These are phyloP conservation scores for Thysanoteuthis rhombus DNA, from an alignment of 2,888 invertebrate genomes.

Conservation along the genomic window DNA sequence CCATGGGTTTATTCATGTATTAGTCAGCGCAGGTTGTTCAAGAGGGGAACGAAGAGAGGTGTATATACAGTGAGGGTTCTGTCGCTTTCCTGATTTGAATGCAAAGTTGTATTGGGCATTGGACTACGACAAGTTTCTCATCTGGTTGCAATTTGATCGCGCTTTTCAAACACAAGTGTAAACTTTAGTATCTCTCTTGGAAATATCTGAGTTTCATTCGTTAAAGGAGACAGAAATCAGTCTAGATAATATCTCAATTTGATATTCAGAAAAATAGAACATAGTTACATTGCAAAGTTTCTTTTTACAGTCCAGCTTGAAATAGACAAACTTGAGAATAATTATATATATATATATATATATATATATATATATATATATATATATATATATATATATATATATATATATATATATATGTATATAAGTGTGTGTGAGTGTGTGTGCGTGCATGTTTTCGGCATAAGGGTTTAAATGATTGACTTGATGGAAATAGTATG, in stretches of 20 bases:
- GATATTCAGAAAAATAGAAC: not conserved
- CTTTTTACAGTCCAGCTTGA: not conserved
- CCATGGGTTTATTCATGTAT: not conserved
- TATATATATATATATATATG: constrained; percentile 19
- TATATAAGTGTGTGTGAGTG: not conserved
- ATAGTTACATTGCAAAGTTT: not conserved
- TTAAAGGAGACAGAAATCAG: not conserved
- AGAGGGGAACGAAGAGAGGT: too few relatives aligned
- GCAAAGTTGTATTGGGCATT: not conserved
- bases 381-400: constrained; percentile 23
- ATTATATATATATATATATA: not conserved
- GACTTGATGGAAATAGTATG: too few relatives aligned
- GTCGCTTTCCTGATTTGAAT: not conserved
- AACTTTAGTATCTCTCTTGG: too few relatives aligned
- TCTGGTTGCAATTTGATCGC: too few relatives aligned
- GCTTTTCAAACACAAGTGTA: too few relatives aligned
- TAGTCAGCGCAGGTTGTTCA: too few relatives aligned
- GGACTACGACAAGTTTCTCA: too few relatives aligned
- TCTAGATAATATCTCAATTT: not conserved
- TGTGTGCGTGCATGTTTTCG: not conserved
- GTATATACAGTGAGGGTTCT: not conserved
- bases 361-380: constrained; percentile 12
- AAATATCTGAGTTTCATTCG: too few relatives aligned
- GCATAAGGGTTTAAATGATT: too few relatives aligned
- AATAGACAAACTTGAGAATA: too few relatives aligned